These are phyloP conservation scores for Bambusicola thoracicus DNA, from an alignment of 2,113 vertebrate genomes.

Conservation along the genomic window DNA sequence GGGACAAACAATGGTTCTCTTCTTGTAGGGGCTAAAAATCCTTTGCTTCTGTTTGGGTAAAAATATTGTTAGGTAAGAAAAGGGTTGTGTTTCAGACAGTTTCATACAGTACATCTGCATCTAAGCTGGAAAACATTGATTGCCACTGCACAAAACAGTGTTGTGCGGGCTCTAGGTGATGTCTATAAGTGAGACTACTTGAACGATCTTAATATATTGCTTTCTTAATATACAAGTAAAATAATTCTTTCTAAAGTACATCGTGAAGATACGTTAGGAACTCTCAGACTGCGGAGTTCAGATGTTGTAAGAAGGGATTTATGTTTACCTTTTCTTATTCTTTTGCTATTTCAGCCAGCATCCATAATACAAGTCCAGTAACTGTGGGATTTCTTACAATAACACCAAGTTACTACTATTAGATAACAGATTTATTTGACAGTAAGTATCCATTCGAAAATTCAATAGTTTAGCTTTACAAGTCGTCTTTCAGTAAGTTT, in stretches of 20 bases:
- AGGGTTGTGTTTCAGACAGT: neutral
- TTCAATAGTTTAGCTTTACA: neutral
- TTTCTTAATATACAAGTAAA: neutral
- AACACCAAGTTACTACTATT: neutral
- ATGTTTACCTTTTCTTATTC: neutral
- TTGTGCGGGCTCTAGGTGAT: neutral
- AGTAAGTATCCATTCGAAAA: neutral
- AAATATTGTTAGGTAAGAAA: neutral
- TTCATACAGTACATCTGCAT: neutral
- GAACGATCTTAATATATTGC: neutral
- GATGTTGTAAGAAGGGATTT: neutral
- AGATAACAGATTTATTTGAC: neutral
- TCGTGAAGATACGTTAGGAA: neutral
- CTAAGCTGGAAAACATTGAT: neutral
- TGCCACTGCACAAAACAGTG: rapidly evolving
- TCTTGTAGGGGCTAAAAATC: neutral
- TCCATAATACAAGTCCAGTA: neutral
- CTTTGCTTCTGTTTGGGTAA: neutral
- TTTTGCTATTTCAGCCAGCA: neutral
- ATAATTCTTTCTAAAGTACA: neutral
- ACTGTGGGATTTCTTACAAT: neutral
- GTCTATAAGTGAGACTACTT: neutral
- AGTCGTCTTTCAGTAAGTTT: neutral
- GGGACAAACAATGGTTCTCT: neutral
- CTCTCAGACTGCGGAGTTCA: neutral